Percentiles rank a stretch among this genome's conserved stretches.
Evolutionary conservation across 2,888 invertebrate genomes (phyloP).

Genomic region (Empis livida): DNA sequence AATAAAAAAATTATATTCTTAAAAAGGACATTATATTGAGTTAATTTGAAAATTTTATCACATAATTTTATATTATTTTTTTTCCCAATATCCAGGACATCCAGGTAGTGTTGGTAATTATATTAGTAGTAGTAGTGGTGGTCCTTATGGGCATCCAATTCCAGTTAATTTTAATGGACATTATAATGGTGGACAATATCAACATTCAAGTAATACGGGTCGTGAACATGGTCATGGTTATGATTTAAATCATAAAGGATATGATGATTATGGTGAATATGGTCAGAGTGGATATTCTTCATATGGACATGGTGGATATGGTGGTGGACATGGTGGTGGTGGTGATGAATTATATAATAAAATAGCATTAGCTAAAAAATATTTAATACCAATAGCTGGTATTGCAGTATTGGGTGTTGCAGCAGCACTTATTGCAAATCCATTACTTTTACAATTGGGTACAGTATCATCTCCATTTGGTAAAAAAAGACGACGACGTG

Average conservation of each 20-base stretch:
- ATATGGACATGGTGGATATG: conserved; percentile 2
- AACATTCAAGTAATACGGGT: neutral
- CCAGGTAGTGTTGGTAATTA: conserved; percentile 26
- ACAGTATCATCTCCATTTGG: conserved; percentile 43
- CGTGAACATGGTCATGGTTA: conserved; percentile 3
- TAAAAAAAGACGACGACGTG: neutral
- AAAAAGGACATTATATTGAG: too few species aligned
- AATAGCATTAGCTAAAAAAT: conserved; percentile 38
- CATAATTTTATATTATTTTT: too few species aligned
- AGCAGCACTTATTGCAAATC: conserved; percentile 64
- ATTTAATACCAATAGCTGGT: conserved; percentile 62
- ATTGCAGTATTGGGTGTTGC: conserved; percentile 70
- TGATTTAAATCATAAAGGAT: conserved; percentile 11
- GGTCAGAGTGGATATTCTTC: conserved; percentile 12
- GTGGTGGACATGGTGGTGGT: conserved; percentile 14
- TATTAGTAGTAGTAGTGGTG: conserved; percentile 12
- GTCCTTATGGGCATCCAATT: conserved; percentile 16
- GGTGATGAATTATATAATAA: conserved; percentile 28
- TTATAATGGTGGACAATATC: conserved; percentile 3
- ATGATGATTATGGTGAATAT: conserved; percentile 13
- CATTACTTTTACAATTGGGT: conserved; percentile 64
- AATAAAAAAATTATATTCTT: too few species aligned
- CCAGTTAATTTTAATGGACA: conserved; percentile 14
- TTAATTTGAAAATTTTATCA: too few species aligned
- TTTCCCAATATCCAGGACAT: conserved; percentile 4